phyloP scores from a whole-genome alignment of 37 sponge, comb jelly and placozoan species.

The Lycopodina hypogea region DNA sequence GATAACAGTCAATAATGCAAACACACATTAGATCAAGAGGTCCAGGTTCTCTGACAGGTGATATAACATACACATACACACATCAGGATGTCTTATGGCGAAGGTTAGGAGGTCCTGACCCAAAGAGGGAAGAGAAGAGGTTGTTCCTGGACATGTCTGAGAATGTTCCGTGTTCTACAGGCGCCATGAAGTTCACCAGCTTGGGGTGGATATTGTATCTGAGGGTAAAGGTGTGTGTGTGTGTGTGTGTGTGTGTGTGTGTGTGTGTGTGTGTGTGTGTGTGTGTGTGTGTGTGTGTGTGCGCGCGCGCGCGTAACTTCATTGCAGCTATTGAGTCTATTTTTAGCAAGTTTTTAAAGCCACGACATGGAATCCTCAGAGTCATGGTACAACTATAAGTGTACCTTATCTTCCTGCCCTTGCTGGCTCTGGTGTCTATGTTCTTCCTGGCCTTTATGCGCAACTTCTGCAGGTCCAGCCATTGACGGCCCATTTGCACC shows the following conservation, averaged over 20 bases:
- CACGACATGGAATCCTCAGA: not conserved
- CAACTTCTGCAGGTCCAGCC: conserved; percentile 78
- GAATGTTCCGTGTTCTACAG: conserved; percentile 49
- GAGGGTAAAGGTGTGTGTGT: not conserved
- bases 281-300: too few relatives aligned
- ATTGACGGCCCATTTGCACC: conserved; percentile 76
- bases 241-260: too few relatives aligned
- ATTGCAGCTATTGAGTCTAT: too few relatives aligned
- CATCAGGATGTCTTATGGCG: too few relatives aligned
- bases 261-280: too few relatives aligned
- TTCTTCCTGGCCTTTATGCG: conserved; percentile 75
- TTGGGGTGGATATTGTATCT: conserved; percentile 88
- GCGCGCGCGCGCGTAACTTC: too few relatives aligned
- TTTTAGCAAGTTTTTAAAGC: too few relatives aligned
- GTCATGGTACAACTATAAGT: not conserved
- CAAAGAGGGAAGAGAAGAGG: conserved; percentile 76
- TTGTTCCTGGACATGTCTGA: conserved; percentile 77
- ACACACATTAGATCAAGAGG: too few relatives aligned
- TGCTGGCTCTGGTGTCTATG: conserved; percentile 94
- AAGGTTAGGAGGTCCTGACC: too few relatives aligned
- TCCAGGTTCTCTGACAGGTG: too few relatives aligned
- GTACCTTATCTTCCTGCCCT: conserved; percentile 87
- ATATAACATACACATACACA: too few relatives aligned
- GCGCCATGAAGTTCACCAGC: conserved; percentile 86
- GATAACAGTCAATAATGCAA: too few relatives aligned